phyloP scores from a whole-genome alignment of 2,888 invertebrate species.

The Artemia sp. region DNA sequence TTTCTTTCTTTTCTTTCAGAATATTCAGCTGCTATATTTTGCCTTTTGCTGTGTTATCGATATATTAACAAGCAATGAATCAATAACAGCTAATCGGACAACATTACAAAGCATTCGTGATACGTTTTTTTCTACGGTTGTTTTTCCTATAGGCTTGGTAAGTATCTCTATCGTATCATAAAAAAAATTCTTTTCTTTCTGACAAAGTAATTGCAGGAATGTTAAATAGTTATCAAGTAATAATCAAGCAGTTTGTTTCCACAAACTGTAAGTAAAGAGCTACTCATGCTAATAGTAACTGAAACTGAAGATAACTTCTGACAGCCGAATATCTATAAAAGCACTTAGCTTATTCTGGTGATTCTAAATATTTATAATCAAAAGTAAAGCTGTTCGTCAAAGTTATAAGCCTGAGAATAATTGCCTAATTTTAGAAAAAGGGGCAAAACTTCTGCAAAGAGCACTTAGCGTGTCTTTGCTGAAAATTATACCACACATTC shows the following conservation, averaged over 20 bases:
- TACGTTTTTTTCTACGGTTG: constrained; percentile 47
- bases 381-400: no score
- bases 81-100: constrained; percentile 44
- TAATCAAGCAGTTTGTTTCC: constrained; percentile 14
- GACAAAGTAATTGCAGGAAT: neutral
- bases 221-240: neutral
- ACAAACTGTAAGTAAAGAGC: constrained; percentile 5
- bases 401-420: no score
- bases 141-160: constrained; percentile 56
- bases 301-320: no score
- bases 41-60: constrained; percentile 57
- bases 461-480: no score
- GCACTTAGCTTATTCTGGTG: no score
- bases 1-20: constrained; percentile 39
- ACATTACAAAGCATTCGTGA: constrained; percentile 50
- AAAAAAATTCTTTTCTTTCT: neutral
- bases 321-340: neutral
- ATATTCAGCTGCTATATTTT: constrained; percentile 60
- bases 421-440: no score
- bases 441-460: no score
- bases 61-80: constrained; percentile 51
- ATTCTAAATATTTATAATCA: no score
- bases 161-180: constrained; percentile 24
- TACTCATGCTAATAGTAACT: no score
- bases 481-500: no score